Evolutionary conservation across 2,888 invertebrate genomes (phyloP), one percentile per base, ranked within the genome.

Genomic region (Eristalinus sepulchralis): DNA sequence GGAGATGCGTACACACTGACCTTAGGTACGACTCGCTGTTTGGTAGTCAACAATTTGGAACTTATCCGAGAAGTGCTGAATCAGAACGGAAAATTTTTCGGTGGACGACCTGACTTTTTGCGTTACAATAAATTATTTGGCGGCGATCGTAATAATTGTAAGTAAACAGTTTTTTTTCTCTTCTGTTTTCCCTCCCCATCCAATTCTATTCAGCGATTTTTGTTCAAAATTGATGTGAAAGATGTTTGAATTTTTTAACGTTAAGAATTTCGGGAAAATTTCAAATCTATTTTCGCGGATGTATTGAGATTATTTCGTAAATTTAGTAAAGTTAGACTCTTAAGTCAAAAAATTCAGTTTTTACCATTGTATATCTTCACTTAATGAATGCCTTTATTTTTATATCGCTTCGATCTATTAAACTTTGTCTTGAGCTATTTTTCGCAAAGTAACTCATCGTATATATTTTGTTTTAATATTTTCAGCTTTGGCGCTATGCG

Each of bases 121-220:
- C 93, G 97, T 20, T 97, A 96, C 91, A 96, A 97, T 90, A 94
- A 95, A 88, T 95, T 97, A 9, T 97, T 97, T 91, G 97, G 96
- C 33, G 97, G 97, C 36, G 96, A 97, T 92, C 94, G 97, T 75
- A 96, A 97, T 92, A 97, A 97, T 91, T 97, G 97, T 97, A 93
- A 97, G 97, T 96, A 64, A 57, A 59, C n/a, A 57, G 57, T 57
- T 57, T 57, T 57, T 13, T 24, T 57, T 24, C 3, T 13, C 2
- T 13, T 57, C 9, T 11, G 11, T 57, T 13, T 2, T 2, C n/a
- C 11, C 6, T 6, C 3, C 39, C n/a, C 39, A 39, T 6, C 11
- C 27, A 27, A 27, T 27, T 27, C 2, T 5, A 27, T 27, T 27
- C 27, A 27, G 27, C 27, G 27, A 27, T 27, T 27, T 27, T 27